A percentile compares a stretch with the other conserved stretches of the same genome.
These are phyloP conservation scores for Carassius gibelio DNA, from an alignment of 2,113 vertebrate genomes.

Conservation along the genomic window DNA sequence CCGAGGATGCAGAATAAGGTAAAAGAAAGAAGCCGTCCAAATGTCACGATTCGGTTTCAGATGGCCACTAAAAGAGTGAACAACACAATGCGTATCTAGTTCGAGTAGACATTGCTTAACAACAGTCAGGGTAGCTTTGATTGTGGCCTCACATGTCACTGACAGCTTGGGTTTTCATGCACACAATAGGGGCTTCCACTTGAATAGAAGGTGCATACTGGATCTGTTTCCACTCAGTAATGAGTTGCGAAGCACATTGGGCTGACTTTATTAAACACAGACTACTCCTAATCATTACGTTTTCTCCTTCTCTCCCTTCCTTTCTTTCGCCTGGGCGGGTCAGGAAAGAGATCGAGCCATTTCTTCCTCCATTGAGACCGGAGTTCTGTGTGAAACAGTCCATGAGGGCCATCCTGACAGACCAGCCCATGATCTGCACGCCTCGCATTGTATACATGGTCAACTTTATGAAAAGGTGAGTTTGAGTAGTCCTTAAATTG, in stretches of 20 bases:
- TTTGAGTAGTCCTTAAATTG: background rate
- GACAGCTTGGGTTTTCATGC: constrained; percentile 49
- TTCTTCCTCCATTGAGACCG: constrained; percentile 93
- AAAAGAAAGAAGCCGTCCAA: constrained; percentile 74
- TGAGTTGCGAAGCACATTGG: constrained; percentile 17
- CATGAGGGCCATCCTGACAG: constrained; percentile 96
- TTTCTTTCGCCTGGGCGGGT: background rate
- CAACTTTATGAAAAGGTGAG: constrained; percentile 98
- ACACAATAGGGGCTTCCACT: constrained; percentile 57
- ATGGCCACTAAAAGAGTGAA: constrained; percentile 12
- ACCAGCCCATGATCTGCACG: constrained; percentile 98
- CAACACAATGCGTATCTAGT: constrained; percentile 35
- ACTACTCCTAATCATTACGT: constrained; percentile 10
- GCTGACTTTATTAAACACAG: constrained; percentile 29
- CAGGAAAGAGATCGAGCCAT: constrained; percentile 99
- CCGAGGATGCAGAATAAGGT: constrained; percentile 97
- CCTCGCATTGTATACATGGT: constrained; percentile 98
- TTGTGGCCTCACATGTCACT: constrained; percentile 49
- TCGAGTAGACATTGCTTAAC: constrained; percentile 41
- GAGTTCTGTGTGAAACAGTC: constrained; percentile 98
- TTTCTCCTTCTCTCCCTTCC: background rate
- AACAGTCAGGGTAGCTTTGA: constrained; percentile 44
- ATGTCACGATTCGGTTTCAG: constrained; percentile 44
- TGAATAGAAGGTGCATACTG: constrained; percentile 57
- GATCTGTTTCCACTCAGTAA: constrained; percentile 38